Conservation (phyloP, 2,113 vertebrate genomes). For the Cercopithecus mona region DNA sequence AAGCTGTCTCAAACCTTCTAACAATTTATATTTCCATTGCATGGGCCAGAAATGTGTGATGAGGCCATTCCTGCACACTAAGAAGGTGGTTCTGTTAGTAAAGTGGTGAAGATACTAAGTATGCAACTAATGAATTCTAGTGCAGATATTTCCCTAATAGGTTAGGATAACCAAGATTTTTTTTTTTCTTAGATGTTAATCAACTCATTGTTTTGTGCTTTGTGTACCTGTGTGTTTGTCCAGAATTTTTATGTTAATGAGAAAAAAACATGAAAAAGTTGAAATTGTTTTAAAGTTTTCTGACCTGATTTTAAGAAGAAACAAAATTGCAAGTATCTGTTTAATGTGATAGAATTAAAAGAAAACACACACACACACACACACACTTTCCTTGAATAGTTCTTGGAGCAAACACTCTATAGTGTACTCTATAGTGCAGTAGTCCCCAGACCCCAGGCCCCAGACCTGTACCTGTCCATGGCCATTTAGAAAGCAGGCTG, state of each 20-base stretch:
- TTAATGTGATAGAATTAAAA: background rate
- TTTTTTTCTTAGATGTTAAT: background rate
- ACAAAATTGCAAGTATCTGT: background rate
- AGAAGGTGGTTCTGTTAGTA: background rate
- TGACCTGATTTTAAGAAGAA: background rate
- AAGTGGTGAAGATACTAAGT: background rate
- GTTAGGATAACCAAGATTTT: background rate
- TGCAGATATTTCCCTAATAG: background rate
- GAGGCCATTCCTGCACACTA: background rate
- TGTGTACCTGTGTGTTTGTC: background rate
- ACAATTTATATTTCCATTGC: background rate
- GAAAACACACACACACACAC: background rate
- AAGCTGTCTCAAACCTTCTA: background rate
- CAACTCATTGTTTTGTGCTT: background rate
- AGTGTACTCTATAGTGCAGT: too few relatives aligned
- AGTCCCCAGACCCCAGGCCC: too few relatives aligned
- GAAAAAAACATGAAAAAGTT: background rate
- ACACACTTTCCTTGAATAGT: background rate
- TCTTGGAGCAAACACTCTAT: background rate
- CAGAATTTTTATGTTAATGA: background rate
- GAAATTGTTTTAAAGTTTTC: background rate
- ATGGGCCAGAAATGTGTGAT: background rate
- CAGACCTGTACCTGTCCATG: too few relatives aligned
- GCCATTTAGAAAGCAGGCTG: too few relatives aligned
- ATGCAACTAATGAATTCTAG: background rate